These are phyloP conservation scores for Bambusicola thoracicus DNA, from an alignment of 2,113 vertebrate genomes.

Conservation along the genomic window DNA sequence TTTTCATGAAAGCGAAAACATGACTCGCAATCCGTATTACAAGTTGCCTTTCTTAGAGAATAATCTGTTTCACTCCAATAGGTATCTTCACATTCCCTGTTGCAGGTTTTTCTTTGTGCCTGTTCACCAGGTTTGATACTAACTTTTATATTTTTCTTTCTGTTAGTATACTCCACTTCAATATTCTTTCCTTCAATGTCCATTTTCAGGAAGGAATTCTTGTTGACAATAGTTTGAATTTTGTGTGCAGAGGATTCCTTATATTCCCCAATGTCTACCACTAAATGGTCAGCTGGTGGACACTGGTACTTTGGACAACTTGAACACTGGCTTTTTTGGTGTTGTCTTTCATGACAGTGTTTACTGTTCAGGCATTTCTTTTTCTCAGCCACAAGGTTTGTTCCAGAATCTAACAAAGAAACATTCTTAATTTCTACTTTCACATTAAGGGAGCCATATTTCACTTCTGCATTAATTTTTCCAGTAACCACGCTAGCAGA, in stretches of 20 bases:
- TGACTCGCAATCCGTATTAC: slow-evolving; percentile 32
- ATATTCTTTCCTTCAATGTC: slow-evolving; percentile 64
- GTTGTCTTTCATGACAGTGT: not conserved
- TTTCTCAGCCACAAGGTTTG: slow-evolving; percentile 60
- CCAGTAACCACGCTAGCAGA: not conserved
- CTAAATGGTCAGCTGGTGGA: not conserved
- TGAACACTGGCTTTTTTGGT: slow-evolving; percentile 36
- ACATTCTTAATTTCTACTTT: slow-evolving; percentile 80
- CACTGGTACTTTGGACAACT: not conserved
- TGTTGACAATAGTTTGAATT: not conserved
- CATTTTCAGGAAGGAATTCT: slow-evolving; percentile 67
- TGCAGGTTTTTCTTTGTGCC: not conserved
- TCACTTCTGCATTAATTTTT: slow-evolving; percentile 75
- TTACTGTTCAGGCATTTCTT: slow-evolving; percentile 23
- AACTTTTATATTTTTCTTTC: slow-evolving; percentile 64
- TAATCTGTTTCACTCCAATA: slow-evolving; percentile 56
- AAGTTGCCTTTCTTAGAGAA: slow-evolving; percentile 33
- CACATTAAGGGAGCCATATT: slow-evolving; percentile 67
- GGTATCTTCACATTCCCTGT: not conserved
- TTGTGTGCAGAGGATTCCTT: not conserved
- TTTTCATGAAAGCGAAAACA: slow-evolving; percentile 45
- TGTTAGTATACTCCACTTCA: slow-evolving; percentile 51
- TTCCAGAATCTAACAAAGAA: slow-evolving; percentile 51
- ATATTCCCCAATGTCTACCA: not conserved
- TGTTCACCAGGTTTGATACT: slow-evolving; percentile 57